phyloP scores from a whole-genome alignment of 2,797 vertebrate genomes.

The Cirrhinus mrigala region DNA sequence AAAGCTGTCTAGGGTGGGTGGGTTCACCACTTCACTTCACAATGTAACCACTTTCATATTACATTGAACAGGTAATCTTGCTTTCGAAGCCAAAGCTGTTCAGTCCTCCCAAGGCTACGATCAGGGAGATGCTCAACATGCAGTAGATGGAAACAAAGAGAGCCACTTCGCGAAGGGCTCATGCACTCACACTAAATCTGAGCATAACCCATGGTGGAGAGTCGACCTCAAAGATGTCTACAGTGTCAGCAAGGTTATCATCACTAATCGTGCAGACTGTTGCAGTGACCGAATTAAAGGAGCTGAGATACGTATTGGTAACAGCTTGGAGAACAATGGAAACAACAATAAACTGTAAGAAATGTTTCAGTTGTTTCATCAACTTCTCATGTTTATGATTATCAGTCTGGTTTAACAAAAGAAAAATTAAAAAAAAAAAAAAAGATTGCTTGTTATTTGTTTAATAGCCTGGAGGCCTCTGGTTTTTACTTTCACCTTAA shows the following conservation, averaged over 20 bases:
- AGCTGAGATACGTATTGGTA: neutral
- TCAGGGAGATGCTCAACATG: neutral
- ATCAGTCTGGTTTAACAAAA: too few relatives aligned
- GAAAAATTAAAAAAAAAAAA: too few relatives aligned
- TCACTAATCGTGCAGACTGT: neutral
- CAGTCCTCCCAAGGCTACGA: neutral
- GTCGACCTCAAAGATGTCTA: neutral
- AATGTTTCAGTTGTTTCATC: too few relatives aligned
- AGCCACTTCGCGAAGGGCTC: neutral
- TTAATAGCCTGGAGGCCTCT: too few relatives aligned
- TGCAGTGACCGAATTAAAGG: neutral
- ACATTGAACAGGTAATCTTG: neutral
- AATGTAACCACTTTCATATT: too few relatives aligned
- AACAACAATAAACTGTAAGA: neutral
- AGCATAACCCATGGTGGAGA: constrained; percentile 1
- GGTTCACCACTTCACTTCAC: too few relatives aligned
- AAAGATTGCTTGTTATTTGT: too few relatives aligned
- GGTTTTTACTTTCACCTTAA: too few relatives aligned
- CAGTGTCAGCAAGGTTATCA: neutral
- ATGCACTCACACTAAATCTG: neutral
- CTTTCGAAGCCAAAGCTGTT: neutral
- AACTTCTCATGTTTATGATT: too few relatives aligned
- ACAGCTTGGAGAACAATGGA: neutral
- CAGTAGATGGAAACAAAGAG: neutral
- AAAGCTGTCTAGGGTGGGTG: too few relatives aligned